phyloP scores from a whole-genome alignment of 2,113 vertebrate species.

The Grammomys surdaster region DNA sequence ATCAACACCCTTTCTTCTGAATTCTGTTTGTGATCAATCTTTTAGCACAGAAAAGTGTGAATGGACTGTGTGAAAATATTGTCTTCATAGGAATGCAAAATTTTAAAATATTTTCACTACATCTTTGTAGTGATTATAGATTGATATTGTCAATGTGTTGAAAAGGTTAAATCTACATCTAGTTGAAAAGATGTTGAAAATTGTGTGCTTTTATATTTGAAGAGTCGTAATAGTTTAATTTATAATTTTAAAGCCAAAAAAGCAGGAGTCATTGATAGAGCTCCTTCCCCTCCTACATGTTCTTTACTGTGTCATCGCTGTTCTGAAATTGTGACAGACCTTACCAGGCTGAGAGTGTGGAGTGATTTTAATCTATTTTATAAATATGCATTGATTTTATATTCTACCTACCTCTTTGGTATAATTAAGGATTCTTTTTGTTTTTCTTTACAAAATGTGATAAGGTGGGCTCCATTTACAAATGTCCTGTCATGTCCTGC shows the following conservation, averaged over 20 bases:
- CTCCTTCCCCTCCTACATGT: neutral
- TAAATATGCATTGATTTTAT: conserved; percentile 59
- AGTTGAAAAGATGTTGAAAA: conserved; percentile 52
- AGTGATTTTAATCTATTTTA: conserved; percentile 66
- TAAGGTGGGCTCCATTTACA: conserved; percentile 38
- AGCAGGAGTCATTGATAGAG: neutral
- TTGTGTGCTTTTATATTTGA: conserved; percentile 1
- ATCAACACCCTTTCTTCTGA: conserved; percentile 31
- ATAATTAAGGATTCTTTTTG: conserved; percentile 55
- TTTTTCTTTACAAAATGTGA: conserved; percentile 48
- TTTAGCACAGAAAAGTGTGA: neutral
- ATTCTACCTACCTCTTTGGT: conserved; percentile 58
- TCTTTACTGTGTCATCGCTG: neutral
- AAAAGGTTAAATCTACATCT: conserved; percentile 30
- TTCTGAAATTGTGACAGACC: conserved; percentile 63
- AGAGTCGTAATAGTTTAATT: conserved; percentile 54
- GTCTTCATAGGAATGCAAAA: neutral
- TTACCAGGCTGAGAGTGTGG: conserved; percentile 33
- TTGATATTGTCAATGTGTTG: neutral
- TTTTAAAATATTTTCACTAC: neutral
- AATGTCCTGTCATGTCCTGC: conserved; percentile 20
- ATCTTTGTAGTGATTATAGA: conserved; percentile 37
- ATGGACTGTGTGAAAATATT: conserved; percentile 45
- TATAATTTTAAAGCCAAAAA: conserved; percentile 46
- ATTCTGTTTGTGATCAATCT: conserved; percentile 57